Conservation (phyloP, 2,888 invertebrate genomes). For the Drosophila greeni region DNA sequence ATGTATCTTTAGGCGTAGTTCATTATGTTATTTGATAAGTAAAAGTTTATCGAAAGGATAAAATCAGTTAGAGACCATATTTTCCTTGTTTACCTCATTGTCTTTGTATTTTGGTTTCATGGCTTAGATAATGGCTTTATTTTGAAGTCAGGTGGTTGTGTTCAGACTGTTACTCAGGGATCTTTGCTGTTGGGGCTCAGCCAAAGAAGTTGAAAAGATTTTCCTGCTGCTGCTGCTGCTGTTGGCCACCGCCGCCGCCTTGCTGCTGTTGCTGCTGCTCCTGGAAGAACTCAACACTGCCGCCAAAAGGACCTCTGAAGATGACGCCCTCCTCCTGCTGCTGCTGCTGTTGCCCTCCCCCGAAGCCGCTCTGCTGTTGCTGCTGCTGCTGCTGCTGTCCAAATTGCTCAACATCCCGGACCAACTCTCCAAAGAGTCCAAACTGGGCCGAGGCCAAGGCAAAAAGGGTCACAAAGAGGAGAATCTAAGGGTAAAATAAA, state of each 20-base stretch:
- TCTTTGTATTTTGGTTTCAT: neutral
- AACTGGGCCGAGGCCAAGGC: constrained; percentile 25
- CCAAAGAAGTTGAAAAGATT: constrained; percentile 32
- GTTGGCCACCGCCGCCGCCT: constrained; percentile 25
- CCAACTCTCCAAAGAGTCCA: constrained; percentile 22
- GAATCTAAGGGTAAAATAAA: neutral
- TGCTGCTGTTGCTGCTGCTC: constrained; percentile 37
- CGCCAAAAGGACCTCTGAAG: constrained; percentile 38
- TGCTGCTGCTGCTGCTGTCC: constrained; percentile 26
- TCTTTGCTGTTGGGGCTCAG: neutral
- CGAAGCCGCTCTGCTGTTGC: constrained; percentile 30
- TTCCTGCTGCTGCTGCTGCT: constrained; percentile 37
- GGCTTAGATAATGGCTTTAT: constrained; percentile 4
- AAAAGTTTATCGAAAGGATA: neutral
- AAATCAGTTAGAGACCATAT: neutral
- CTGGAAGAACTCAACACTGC: constrained; percentile 31
- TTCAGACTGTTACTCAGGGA: constrained; percentile 4
- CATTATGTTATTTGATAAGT: neutral
- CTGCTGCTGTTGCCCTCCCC: constrained; percentile 35
- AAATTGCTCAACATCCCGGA: constrained; percentile 25
- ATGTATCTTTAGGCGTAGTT: neutral
- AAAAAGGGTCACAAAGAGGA: constrained; percentile 19
- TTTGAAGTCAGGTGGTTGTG: neutral
- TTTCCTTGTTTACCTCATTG: neutral
- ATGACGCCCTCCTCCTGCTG: constrained; percentile 36